Conservation (phyloP, 64 coral and sea anemone species). For the Dendrophyllia cribrosa region DNA sequence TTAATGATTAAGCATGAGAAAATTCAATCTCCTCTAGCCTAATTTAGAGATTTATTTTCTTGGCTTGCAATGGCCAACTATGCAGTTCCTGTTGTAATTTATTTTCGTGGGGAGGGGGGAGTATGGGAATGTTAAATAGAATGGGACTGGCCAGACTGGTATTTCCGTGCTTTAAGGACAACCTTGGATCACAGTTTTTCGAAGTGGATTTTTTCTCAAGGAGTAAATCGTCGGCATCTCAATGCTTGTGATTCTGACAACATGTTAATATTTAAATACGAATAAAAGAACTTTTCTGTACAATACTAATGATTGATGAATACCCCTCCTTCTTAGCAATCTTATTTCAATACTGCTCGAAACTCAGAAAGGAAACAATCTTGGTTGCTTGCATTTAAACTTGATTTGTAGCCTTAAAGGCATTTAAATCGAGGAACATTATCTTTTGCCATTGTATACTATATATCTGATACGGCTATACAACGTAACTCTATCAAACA, state of each 20-base stretch:
- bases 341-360: too few species aligned
- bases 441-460: too few species aligned
- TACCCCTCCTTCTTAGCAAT: too few species aligned
- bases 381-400: too few species aligned
- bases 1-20: background rate
- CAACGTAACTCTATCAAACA: too few species aligned
- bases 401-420: too few species aligned
- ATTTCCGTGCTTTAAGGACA: background rate
- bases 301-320: too few species aligned
- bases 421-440: too few species aligned
- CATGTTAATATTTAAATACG: too few species aligned
- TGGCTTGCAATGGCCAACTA: background rate
- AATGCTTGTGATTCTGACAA: background rate
- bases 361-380: too few species aligned
- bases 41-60: conserved; percentile 6
- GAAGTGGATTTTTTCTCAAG: background rate
- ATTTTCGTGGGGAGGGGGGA: background rate
- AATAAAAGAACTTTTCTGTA: too few species aligned
- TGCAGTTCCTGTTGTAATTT: conserved; percentile 17
- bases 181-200: background rate
- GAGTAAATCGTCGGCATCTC: background rate
- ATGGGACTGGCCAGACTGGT: conserved; percentile 7
- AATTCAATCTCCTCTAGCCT: conserved; percentile 18
- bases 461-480: too few species aligned
- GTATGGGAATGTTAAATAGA: conserved; percentile 11